A percentile compares a stretch with the other conserved stretches of the same genome.
Conservation (phyloP, 2,797 vertebrate genomes). For the Agapornis canus region DNA sequence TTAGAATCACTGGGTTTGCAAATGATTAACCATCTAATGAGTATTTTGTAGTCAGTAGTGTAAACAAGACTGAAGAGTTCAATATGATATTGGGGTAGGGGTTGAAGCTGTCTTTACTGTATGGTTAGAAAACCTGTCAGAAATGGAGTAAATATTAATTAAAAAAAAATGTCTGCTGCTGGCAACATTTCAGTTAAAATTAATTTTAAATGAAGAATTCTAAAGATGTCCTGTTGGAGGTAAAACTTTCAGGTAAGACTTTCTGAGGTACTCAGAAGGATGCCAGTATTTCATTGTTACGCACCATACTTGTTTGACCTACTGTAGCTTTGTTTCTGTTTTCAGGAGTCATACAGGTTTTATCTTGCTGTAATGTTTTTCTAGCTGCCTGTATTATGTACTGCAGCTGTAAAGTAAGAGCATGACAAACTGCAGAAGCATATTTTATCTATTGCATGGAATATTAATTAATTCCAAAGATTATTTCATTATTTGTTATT, state of each 20-base stretch:
- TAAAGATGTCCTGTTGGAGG: neutral
- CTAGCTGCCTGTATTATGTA: neutral
- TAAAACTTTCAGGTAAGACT: neutral
- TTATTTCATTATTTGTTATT: neutral
- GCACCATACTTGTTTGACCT: neutral
- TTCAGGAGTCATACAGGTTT: neutral
- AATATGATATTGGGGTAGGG: neutral
- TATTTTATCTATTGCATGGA: neutral
- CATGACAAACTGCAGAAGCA: neutral
- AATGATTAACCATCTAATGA: neutral
- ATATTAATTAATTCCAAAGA: neutral
- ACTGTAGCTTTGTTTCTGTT: neutral
- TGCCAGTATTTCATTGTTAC: neutral
- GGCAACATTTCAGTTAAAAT: neutral
- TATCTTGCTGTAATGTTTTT: neutral
- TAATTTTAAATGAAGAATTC: neutral
- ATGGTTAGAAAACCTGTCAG: neutral
- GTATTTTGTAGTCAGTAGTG: neutral
- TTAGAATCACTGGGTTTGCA: neutral
- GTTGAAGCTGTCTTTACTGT: neutral
- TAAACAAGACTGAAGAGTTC: neutral
- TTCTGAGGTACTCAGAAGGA: neutral
- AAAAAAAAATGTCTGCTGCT: slow-evolving; percentile 13
- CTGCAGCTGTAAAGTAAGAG: neutral
- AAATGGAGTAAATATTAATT: slow-evolving; percentile 22